Percentiles rank a stretch among this genome's conserved stretches.
Evolutionary conservation across 2,888 invertebrate genomes (phyloP).

Genomic region (Nudaria mundana): DNA sequence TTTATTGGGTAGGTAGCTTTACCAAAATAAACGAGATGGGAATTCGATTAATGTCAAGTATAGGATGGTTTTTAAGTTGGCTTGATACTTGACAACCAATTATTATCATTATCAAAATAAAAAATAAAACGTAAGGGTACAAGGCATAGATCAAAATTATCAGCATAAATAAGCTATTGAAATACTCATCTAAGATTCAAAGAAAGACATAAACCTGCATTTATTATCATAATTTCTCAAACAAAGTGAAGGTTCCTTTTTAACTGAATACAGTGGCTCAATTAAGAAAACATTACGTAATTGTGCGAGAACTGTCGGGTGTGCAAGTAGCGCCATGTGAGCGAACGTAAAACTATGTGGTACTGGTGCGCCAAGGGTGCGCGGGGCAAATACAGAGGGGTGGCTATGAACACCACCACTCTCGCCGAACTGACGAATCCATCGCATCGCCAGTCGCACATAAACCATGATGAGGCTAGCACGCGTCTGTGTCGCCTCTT

Average conservation of each 20-base stretch:
- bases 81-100: too few relatives aligned
- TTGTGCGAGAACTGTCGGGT: conserved; percentile 67
- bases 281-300: conserved; percentile 80
- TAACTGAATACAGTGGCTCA: conserved; percentile 62
- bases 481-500: conserved; percentile 61
- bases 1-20: conserved; percentile 75
- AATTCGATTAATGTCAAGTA: conserved; percentile 77
- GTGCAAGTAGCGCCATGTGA: conserved; percentile 77
- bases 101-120: too few relatives aligned
- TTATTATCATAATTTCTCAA: conserved; percentile 46
- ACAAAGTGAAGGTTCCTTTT: conserved; percentile 50
- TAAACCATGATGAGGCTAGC: conserved; percentile 67
- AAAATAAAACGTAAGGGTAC: too few relatives aligned
- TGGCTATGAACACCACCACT: conserved; percentile 62
- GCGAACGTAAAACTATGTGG: conserved; percentile 73
- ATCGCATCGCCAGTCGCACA: conserved; percentile 64
- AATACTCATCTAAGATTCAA: conserved; percentile 32
- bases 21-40: conserved; percentile 66
- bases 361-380: conserved; percentile 53
- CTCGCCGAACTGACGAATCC: conserved; percentile 56
- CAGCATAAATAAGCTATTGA: too few relatives aligned
- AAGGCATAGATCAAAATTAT: too few relatives aligned
- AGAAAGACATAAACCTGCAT: conserved; percentile 32
- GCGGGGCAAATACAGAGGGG: conserved; percentile 61
- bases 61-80: too few relatives aligned